A percentile compares a stretch with the other conserved stretches of the same genome.
Evolutionary conservation across 2,888 invertebrate species (phyloP).

Genomic region (Celastrina argiolus): DNA sequence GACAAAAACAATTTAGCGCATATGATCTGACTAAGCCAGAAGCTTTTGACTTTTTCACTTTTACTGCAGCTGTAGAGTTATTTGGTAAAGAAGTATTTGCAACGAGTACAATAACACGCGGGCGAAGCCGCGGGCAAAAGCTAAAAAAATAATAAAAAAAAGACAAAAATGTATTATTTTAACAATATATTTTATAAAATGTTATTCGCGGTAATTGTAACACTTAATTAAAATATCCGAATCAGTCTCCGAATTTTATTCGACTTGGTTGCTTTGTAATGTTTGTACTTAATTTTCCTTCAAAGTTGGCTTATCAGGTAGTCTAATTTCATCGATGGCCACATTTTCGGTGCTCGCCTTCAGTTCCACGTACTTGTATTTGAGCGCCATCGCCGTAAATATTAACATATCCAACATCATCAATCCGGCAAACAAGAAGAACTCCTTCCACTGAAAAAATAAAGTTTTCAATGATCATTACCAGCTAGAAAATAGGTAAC

Average conservation of each 20-base stretch:
- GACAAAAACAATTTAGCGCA: too few species aligned
- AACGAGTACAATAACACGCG: too few species aligned
- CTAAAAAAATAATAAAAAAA: not conserved
- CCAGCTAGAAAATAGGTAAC: not conserved
- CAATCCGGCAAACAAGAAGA: conserved; percentile 90
- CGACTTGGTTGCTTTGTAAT: conserved; percentile 3
- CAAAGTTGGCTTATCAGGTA: conserved; percentile 47
- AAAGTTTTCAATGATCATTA: not conserved
- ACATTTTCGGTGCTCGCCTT: conserved; percentile 54
- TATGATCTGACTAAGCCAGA: too few species aligned
- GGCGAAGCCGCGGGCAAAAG: too few species aligned
- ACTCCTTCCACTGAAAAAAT: conserved; percentile 85
- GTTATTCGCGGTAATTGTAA: conserved; percentile 6
- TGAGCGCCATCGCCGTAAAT: conserved; percentile 87
- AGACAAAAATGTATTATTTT: not conserved
- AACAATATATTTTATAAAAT: not conserved
- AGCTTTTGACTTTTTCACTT: too few species aligned
- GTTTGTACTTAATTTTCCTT: conserved; percentile 28
- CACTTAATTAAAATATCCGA: conserved; percentile 17
- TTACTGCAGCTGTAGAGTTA: too few species aligned
- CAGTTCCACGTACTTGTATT: conserved; percentile 83
- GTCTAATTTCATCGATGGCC: conserved; percentile 52
- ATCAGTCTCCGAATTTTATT: conserved; percentile 24
- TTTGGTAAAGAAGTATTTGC: too few species aligned
- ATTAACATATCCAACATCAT: conserved; percentile 91